Evolutionary conservation across 2,888 invertebrate genomes (phyloP).

Genomic region (Tetranychus truncatus): DNA sequence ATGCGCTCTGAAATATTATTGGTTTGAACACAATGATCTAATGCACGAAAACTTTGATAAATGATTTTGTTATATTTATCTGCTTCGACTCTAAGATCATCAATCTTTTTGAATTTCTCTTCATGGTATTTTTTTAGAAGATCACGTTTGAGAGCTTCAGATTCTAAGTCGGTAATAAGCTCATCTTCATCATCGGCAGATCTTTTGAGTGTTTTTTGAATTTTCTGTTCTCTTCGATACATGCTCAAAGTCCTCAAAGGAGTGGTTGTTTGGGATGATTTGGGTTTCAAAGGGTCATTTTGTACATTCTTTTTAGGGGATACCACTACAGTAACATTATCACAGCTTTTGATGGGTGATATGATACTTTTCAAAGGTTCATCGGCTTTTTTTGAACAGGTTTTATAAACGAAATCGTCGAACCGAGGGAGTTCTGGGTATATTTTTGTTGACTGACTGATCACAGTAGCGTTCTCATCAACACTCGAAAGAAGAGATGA

Average conservation of each 20-base stretch:
- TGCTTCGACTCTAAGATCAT: not conserved
- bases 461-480: not conserved
- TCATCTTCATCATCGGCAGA: not conserved
- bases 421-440: not conserved
- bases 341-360: not conserved
- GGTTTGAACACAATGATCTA: not conserved
- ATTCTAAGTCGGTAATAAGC: not conserved
- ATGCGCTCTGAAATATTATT: not conserved
- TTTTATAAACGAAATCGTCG: not conserved
- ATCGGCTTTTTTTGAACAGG: not conserved
- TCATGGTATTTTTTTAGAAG: not conserved
- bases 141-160: not conserved
- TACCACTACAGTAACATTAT: not conserved
- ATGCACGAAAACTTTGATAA: not conserved
- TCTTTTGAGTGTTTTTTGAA: not conserved
- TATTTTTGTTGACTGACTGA: not conserved
- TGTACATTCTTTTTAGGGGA: not conserved
- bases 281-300: not conserved
- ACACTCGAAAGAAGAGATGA: not conserved
- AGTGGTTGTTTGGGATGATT: not conserved
- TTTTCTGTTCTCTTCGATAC: constrained; percentile 10
- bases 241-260: constrained; percentile 9
- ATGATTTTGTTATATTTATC: constrained; percentile 1
- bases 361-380: not conserved
- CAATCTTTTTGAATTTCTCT: not conserved